Evolutionary conservation across 1,140 invertebrate species (phyloP).

Genomic region (Aphis craccivora): DNA sequence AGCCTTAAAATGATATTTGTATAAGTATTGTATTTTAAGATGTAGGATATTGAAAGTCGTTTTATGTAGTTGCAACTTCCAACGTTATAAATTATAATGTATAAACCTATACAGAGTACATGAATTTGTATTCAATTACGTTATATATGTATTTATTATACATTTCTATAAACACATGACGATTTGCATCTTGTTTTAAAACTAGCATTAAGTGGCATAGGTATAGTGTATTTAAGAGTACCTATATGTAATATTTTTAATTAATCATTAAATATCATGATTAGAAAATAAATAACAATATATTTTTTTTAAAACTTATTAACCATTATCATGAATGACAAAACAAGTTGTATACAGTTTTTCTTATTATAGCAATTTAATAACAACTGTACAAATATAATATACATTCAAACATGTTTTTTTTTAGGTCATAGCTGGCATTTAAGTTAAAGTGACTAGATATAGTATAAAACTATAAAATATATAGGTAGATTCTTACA

Average conservation of each 20-base stretch:
- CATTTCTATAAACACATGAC: background rate
- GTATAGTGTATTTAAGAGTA: background rate
- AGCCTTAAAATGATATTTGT: background rate
- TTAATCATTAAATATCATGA: slow-evolving; percentile 33
- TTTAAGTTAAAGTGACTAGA: background rate
- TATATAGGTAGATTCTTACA: no score
- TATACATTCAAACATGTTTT: background rate
- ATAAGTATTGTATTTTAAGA: background rate
- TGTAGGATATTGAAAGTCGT: background rate
- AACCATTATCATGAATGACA: slow-evolving; percentile 34
- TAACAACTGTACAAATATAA: background rate
- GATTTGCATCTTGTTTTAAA: background rate
- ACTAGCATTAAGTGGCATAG: background rate
- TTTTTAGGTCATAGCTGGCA: background rate
- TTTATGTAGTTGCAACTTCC: background rate
- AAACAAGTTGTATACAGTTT: slow-evolving; percentile 9
- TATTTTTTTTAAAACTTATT: background rate
- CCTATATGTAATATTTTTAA: background rate
- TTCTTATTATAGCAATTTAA: background rate
- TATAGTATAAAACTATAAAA: no score
- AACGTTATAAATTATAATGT: background rate
- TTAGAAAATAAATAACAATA: slow-evolving; percentile 16
- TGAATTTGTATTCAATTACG: no score
- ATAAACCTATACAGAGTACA: no score
- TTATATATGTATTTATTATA: background rate